Conservation (phyloP, 2,888 invertebrate genomes). For the Hofmannophila pseudospretella region DNA sequence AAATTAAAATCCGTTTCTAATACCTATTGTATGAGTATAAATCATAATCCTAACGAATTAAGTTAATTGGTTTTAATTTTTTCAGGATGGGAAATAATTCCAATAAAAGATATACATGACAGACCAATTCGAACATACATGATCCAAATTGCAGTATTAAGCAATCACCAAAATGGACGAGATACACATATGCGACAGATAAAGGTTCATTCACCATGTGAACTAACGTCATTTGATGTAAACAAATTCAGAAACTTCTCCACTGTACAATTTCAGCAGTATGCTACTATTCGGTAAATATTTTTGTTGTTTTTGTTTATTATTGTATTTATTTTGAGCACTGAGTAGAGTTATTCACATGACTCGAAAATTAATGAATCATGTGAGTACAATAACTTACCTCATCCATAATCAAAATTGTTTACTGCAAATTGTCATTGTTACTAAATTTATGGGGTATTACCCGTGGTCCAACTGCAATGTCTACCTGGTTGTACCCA, state of each 20-base stretch:
- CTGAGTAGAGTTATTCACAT: too few species aligned
- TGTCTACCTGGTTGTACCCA: too few species aligned
- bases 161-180: slow-evolving; percentile 99
- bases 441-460: too few species aligned
- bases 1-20: not conserved
- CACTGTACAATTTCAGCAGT: slow-evolving; percentile 89
- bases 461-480: too few species aligned
- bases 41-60: not conserved
- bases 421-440: too few species aligned
- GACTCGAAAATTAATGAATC: too few species aligned
- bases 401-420: too few species aligned
- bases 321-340: too few species aligned
- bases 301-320: not conserved
- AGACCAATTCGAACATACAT: slow-evolving; percentile 95
- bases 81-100: slow-evolving; percentile 95
- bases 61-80: slow-evolving; percentile 15
- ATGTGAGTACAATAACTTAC: too few species aligned
- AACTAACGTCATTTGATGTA: slow-evolving; percentile 80
- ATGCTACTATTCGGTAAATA: slow-evolving; percentile 85
- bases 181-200: slow-evolving; percentile 99
- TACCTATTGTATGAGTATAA: not conserved
- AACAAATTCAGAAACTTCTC: slow-evolving; percentile 88
- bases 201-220: slow-evolving; percentile 93
- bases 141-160: slow-evolving; percentile 96
- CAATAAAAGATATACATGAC: slow-evolving; percentile 91